A percentile compares a stretch with the other conserved stretches of the same genome.
phyloP scores from a whole-genome alignment of 35 echinoderm and acorn worm genomes.

The Ophiothrix spiculata region DNA sequence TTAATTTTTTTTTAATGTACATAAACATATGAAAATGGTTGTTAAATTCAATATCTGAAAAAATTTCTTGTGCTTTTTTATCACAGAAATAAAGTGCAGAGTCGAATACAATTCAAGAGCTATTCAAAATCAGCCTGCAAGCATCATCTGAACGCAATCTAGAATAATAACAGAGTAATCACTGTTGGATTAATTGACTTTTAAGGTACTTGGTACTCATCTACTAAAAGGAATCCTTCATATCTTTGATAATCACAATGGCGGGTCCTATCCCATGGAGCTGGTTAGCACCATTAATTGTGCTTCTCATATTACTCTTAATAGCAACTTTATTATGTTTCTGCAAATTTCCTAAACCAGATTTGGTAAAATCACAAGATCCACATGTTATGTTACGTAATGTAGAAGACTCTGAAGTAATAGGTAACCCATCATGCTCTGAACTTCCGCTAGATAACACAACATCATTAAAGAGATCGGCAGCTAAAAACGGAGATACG shows the following conservation, averaged over 20 bases:
- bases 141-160: too few species aligned
- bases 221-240: too few species aligned
- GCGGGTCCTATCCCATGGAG: constrained; percentile 19
- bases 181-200: too few species aligned
- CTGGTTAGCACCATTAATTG: constrained; percentile 47
- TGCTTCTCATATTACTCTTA: constrained; percentile 38
- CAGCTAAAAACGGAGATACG: neutral
- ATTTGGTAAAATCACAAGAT: constrained; percentile 10
- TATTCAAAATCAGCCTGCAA: too few species aligned
- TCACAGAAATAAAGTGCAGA: too few species aligned
- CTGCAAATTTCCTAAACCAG: constrained; percentile 41
- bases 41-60: too few species aligned
- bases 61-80: too few species aligned
- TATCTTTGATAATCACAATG: neutral
- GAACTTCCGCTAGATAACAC: constrained; percentile 4
- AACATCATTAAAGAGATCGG: constrained; percentile 16
- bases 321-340: constrained; percentile 23
- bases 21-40: too few species aligned
- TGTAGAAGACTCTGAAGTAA: constrained; percentile 42
- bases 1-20: too few species aligned
- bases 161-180: too few species aligned
- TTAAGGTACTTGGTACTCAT: too few species aligned
- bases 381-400: constrained; percentile 39
- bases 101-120: too few species aligned
- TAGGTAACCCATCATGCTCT: constrained; percentile 27